phyloP scores from a whole-genome alignment of 2,113 vertebrate species.

The Thamnaconus septentrionalis region DNA sequence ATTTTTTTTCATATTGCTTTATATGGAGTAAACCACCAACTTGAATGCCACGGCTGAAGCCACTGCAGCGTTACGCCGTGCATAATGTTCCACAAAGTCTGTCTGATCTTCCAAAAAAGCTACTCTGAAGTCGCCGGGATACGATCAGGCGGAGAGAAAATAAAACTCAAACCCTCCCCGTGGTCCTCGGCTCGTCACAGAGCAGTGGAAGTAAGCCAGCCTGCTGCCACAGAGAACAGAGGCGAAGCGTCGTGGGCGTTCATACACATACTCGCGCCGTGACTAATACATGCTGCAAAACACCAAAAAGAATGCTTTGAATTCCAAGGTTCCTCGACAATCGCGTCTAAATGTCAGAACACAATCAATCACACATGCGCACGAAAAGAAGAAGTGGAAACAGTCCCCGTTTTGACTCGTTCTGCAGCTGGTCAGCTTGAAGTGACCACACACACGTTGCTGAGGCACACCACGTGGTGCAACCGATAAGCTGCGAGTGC shows the following conservation, averaged over 20 bases:
- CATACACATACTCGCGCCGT: conserved; percentile 29
- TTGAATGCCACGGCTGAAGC: too few relatives aligned
- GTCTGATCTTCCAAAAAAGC: conserved; percentile 7
- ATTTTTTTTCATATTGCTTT: too few relatives aligned
- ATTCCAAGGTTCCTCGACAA: conserved; percentile 7
- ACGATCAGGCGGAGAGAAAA: conserved; percentile 34
- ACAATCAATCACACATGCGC: neutral
- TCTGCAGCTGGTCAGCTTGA: conserved; percentile 29
- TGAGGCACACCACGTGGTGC: too few relatives aligned
- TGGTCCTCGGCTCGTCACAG: conserved; percentile 33
- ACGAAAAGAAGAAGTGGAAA: conserved; percentile 18
- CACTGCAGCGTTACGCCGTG: neutral
- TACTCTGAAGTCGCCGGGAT: conserved; percentile 9
- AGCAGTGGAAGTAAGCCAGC: conserved; percentile 36
- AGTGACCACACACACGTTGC: conserved; percentile 17
- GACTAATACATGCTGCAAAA: conserved; percentile 35
- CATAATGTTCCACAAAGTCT: conserved; percentile 13
- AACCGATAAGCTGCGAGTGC: too few relatives aligned
- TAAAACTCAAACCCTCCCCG: conserved; percentile 42
- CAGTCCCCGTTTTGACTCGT: neutral
- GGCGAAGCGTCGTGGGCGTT: conserved; percentile 41
- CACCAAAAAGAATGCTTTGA: conserved; percentile 5
- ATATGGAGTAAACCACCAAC: too few relatives aligned
- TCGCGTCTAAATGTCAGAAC: conserved; percentile 6
- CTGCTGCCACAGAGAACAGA: conserved; percentile 28